A percentile compares a stretch with the other conserved stretches of the same genome.
These are phyloP conservation scores for Rachycentron canadum DNA, from an alignment of 2,797 vertebrate species.

Conservation along the genomic window DNA sequence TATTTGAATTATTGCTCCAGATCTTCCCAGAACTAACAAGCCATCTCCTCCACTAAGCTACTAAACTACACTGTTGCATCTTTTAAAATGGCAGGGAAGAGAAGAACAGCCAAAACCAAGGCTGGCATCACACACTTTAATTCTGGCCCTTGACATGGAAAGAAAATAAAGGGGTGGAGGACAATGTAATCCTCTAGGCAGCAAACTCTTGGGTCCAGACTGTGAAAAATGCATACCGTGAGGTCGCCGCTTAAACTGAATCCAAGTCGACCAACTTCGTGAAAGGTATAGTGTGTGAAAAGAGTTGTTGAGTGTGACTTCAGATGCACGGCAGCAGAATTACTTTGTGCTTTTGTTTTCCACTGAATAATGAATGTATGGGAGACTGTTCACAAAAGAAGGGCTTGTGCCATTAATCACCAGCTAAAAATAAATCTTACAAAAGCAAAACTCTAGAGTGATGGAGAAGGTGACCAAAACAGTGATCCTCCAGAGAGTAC, in stretches of 20 bases:
- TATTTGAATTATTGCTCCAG: not conserved
- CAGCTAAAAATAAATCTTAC: slow-evolving; percentile 70
- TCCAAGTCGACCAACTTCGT: slow-evolving; percentile 1
- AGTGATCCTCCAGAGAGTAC: slow-evolving; percentile 54
- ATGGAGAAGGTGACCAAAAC: slow-evolving; percentile 69
- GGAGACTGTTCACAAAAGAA: slow-evolving; percentile 38
- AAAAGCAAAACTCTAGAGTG: slow-evolving; percentile 35
- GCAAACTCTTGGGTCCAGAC: slow-evolving; percentile 16
- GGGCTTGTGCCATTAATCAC: slow-evolving; percentile 62
- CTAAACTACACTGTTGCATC: slow-evolving; percentile 2
- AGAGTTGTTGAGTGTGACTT: slow-evolving; percentile 13
- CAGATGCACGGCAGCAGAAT: slow-evolving; percentile 15
- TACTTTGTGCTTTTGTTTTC: slow-evolving; percentile 44
- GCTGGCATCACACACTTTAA: slow-evolving; percentile 10
- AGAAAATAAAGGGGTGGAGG: slow-evolving; percentile 7
- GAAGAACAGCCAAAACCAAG: slow-evolving; percentile 11
- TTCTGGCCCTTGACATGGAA: slow-evolving; percentile 25
- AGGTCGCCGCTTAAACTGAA: slow-evolving; percentile 6
- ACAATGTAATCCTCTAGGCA: slow-evolving; percentile 26
- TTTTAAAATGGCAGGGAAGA: slow-evolving; percentile 22
- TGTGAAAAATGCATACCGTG: slow-evolving; percentile 33
- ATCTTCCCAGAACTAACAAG: not conserved
- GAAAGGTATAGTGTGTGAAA: slow-evolving; percentile 12
- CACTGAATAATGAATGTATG: slow-evolving; percentile 32
- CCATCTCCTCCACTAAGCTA: not conserved